Conservation (phyloP, 2,797 vertebrate genomes). For the Dryobates pubescens region DNA sequence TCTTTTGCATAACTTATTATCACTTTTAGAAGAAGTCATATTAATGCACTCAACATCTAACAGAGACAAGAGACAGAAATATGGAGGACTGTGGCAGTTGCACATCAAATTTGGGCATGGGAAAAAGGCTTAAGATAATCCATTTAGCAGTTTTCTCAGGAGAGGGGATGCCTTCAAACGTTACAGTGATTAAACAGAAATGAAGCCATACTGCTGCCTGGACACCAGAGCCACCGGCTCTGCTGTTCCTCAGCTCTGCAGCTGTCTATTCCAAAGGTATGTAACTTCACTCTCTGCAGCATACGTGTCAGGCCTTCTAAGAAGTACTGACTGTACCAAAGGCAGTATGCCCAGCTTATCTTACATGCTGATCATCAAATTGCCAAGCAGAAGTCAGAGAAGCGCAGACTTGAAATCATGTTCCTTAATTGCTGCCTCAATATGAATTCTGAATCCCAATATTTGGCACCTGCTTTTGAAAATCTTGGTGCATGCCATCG, state of each 20-base stretch:
- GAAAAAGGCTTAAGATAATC: background rate
- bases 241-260: background rate
- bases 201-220: background rate
- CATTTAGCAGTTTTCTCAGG: background rate
- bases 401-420: background rate
- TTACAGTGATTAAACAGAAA: slow-evolving; percentile 15
- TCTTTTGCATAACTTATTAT: too few relatives aligned
- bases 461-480: slow-evolving; percentile 9
- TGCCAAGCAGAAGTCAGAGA: slow-evolving; percentile 31
- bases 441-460: background rate
- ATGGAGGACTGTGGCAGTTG: background rate
- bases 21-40: background rate
- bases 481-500: background rate
- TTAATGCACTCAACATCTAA: background rate
- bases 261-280: background rate
- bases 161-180: background rate
- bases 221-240: slow-evolving; percentile 32
- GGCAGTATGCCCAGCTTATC: background rate
- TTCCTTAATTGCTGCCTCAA: slow-evolving; percentile 24
- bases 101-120: background rate
- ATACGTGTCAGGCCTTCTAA: background rate
- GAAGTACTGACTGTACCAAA: background rate
- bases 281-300: background rate
- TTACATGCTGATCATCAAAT: slow-evolving; percentile 10
- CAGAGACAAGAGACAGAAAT: background rate